A percentile compares a stretch with the other conserved stretches of the same genome.
phyloP scores from a whole-genome alignment of 1,140 invertebrate genomes.

The Pantala flavescens region DNA sequence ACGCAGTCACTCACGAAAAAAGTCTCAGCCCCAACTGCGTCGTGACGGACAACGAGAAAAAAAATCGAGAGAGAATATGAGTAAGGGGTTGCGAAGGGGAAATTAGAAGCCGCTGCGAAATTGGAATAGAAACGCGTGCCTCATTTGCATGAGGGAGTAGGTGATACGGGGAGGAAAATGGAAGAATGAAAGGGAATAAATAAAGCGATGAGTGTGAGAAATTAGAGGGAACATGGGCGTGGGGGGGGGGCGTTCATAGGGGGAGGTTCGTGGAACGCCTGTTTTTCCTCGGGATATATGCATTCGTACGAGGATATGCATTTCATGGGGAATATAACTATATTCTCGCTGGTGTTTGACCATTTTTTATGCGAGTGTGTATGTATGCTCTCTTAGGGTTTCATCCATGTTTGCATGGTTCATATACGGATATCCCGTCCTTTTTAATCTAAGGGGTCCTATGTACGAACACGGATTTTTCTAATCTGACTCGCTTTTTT shows the following conservation, averaged over 20 bases:
- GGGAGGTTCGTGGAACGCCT: no score
- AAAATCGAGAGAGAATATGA: background rate
- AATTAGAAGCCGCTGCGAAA: conserved; percentile 4
- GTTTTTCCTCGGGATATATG: no score
- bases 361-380: no score
- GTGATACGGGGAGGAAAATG: background rate
- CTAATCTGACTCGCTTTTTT: no score
- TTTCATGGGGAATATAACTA: no score
- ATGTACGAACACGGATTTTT: no score
- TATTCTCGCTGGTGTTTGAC: no score
- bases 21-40: background rate
- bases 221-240: background rate
- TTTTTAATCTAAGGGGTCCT: no score
- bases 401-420: no score
- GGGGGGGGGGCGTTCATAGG: background rate
- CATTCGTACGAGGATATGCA: no score
- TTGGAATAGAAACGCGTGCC: background rate
- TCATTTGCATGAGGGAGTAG: conserved; percentile 1
- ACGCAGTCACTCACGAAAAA: background rate
- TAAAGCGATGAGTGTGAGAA: background rate
- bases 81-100: background rate
- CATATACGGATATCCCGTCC: no score
- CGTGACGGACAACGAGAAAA: background rate
- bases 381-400: no score
- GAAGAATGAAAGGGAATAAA: background rate